Evolutionary conservation across 2,113 vertebrate genomes (phyloP).

Genomic region (Lepidothrix coronata): DNA sequence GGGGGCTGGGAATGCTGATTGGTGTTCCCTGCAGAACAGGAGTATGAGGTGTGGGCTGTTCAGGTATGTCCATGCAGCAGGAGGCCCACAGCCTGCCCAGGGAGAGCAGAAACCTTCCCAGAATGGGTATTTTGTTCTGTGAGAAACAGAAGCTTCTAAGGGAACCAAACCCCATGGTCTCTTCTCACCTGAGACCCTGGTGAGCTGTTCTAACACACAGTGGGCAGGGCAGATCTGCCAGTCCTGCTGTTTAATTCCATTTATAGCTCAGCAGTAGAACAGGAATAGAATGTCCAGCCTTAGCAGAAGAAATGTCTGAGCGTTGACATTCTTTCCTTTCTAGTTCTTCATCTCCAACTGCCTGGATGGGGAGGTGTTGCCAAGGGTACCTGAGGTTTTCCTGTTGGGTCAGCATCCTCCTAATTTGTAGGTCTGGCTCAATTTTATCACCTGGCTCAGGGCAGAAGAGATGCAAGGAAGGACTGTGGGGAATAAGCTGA

Average conservation of each 20-base stretch:
- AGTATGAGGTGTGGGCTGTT: background rate
- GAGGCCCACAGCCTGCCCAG: background rate
- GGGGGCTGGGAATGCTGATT: too few relatives aligned
- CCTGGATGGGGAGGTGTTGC: background rate
- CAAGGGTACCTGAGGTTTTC: background rate
- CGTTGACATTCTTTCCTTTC: background rate
- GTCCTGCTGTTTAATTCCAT: background rate
- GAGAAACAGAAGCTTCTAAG: background rate
- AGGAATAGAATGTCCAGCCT: background rate
- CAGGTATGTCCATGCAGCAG: background rate
- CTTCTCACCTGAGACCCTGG: background rate
- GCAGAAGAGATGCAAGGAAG: background rate
- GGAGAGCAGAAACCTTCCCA: background rate
- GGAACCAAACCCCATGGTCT: background rate
- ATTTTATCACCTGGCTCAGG: background rate
- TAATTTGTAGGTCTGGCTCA: background rate
- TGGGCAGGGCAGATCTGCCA: background rate
- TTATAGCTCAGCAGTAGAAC: background rate
- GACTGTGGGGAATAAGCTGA: background rate
- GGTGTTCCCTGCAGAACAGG: background rate
- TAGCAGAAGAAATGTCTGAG: background rate
- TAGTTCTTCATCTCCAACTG: background rate
- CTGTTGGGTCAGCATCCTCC: background rate
- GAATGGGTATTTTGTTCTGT: background rate
- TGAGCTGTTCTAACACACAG: background rate